Evolutionary conservation across 2,797 vertebrate genomes (phyloP).

Genomic region (Arrhamphus sclerolepis): DNA sequence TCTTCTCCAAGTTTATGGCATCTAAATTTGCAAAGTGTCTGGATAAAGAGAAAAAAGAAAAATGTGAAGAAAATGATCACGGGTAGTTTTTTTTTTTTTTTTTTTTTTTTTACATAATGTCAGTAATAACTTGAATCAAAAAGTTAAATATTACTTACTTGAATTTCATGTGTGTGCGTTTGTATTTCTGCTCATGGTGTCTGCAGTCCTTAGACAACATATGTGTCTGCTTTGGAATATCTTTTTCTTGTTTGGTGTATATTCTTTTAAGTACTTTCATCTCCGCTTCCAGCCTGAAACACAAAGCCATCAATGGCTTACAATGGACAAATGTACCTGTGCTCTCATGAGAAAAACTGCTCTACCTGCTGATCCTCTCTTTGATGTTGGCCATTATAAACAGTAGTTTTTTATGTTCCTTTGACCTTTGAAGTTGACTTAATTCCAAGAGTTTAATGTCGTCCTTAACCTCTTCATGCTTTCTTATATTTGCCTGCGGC

Average conservation of each 20-base stretch:
- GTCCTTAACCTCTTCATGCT: slow-evolving; percentile 76
- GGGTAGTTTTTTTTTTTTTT: too few relatives aligned
- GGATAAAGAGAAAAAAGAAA: slow-evolving; percentile 1
- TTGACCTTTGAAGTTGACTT: not conserved
- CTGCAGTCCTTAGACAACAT: slow-evolving; percentile 70
- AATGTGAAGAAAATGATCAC: not conserved
- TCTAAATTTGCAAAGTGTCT: slow-evolving; percentile 81
- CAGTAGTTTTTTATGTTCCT: accelerated
- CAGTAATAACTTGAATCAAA: not conserved
- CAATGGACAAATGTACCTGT: not conserved
- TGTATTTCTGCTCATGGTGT: slow-evolving; percentile 71
- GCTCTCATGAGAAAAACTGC: not conserved
- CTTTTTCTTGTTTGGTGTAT: slow-evolving; percentile 68
- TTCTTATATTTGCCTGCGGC: slow-evolving; percentile 76
- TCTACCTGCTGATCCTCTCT: slow-evolving; percentile 79
- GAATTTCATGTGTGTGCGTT: slow-evolving; percentile 80
- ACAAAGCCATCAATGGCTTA: slow-evolving; percentile 10
- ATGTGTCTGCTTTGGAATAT: slow-evolving; percentile 70
- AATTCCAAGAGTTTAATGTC: not conserved
- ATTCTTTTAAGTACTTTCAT: slow-evolving; percentile 70
- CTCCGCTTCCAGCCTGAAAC: slow-evolving; percentile 76
- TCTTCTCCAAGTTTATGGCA: slow-evolving; percentile 72
- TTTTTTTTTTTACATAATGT: not conserved
- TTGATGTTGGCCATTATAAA: slow-evolving; percentile 66
- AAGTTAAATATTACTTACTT: slow-evolving; percentile 68